Evolutionary conservation across 1,140 invertebrate species (phyloP), one percentile per base, ranked within the genome.

Genomic region (Nylanderia fulva): DNA sequence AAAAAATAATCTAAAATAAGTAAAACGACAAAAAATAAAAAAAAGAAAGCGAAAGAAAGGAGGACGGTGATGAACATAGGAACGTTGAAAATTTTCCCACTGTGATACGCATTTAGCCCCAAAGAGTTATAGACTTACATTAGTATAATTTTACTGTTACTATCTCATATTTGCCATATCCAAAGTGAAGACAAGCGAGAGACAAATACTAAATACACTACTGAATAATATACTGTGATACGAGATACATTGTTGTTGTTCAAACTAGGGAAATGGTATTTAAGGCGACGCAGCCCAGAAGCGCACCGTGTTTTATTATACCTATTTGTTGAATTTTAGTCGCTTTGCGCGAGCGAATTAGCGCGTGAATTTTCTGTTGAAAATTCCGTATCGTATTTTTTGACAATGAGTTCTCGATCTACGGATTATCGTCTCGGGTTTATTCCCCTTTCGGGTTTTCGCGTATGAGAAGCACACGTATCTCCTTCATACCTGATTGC

Each of bases 101-200:
- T 94, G 94, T 95, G 94, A 95, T 94, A 95, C 92, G 93, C 93
- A 95, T 94, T 94, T 94, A 94, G 93, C 91, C 93, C 94, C 94
- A 94, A 95, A 95, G 94, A 94, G 88, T 82, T 94, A 91, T 95
- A 94, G 93, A 93, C 92, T 93, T 94, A 94, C 92, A 94, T 94
- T 93, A 94, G 92, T 94, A 93, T 94, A 94, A 94, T 94, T 94
- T 94, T 93, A 94, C 91, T 92, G 90, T 93, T 93, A 94, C 77
- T 93, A 93, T 93, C 93, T 95, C 93, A 94, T 94, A 93, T 94
- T 94, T 94, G 93, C 94, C 93, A 94, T 94, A 94, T 94, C 93
- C 91, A 93, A 94, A 94, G 94, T 93, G 91, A 94, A 92, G 45
- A 48, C 45, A 48, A 48, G 45, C 91, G 91, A 88, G 91, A 82